Percentiles rank a stretch among this genome's conserved stretches.
Conservation (phyloP, 2,797 vertebrate genomes). For the Rhodeus uyekii region DNA sequence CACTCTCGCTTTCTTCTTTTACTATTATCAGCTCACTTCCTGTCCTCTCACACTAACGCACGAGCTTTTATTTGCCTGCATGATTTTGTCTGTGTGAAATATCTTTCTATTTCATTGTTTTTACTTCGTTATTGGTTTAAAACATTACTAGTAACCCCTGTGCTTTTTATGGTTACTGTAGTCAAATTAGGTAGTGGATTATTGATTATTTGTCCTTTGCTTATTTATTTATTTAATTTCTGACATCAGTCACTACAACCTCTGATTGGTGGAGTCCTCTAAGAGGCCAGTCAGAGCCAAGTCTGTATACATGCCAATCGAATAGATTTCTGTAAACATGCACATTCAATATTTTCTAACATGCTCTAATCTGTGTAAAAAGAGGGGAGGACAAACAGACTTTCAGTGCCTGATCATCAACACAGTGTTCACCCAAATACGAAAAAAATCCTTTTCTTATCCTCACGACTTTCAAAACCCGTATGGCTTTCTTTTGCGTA, state of each 20-base stretch:
- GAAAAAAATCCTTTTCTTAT: background rate
- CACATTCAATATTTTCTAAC: conserved; percentile 24
- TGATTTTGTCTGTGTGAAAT: conserved; percentile 46
- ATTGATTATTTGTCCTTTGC: conserved; percentile 54
- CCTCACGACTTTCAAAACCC: background rate
- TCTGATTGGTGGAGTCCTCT: conserved; percentile 45
- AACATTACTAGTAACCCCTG: conserved; percentile 53
- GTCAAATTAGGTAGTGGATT: conserved; percentile 55
- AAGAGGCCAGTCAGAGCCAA: conserved; percentile 54
- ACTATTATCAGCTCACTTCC: conserved; percentile 10
- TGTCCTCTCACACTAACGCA: conserved; percentile 38
- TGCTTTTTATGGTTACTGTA: conserved; percentile 56
- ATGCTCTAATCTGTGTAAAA: background rate
- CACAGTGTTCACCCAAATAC: conserved; percentile 2
- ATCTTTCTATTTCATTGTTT: conserved; percentile 25
- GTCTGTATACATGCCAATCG: conserved; percentile 43
- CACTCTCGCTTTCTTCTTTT: background rate
- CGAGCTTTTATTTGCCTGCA: conserved; percentile 47
- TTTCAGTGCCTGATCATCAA: conserved; percentile 28
- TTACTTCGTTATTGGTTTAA: conserved; percentile 53
- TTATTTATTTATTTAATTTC: conserved; percentile 37
- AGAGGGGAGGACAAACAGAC: conserved; percentile 35
- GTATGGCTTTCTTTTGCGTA: background rate
- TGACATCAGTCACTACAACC: conserved; percentile 56
- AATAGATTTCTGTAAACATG: background rate